Evolutionary conservation across 2,888 invertebrate genomes (phyloP).

Genomic region (Lamellibrachia satsuma): DNA sequence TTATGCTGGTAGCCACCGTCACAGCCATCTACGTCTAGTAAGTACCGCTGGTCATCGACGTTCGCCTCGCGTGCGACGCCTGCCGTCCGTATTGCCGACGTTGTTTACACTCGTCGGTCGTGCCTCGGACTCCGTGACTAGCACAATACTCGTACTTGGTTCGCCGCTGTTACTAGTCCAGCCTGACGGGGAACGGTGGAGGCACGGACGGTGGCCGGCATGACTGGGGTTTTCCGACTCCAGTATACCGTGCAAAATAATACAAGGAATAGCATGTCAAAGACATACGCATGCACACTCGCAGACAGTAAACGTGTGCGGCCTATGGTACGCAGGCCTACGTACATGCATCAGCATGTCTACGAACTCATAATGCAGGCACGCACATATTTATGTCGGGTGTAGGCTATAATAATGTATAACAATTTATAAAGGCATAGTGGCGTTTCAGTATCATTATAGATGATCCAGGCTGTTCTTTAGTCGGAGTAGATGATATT

Average conservation of each 20-base stretch:
- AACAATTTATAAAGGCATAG: background rate
- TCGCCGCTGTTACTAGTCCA: background rate
- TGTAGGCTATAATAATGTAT: too few species aligned
- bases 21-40: background rate
- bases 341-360: background rate
- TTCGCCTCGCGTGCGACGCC: background rate
- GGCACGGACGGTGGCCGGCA: background rate
- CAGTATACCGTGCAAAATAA: background rate
- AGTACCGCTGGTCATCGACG: background rate
- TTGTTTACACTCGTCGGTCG: background rate
- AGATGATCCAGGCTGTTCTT: background rate
- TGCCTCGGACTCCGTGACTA: background rate
- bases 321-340: background rate
- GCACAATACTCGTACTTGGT: background rate
- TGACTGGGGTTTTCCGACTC: background rate
- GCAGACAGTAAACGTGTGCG: background rate
- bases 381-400: background rate
- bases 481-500: background rate
- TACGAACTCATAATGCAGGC: background rate
- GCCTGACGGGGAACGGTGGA: background rate
- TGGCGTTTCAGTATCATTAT: background rate
- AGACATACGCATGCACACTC: background rate
- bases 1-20: slow-evolving; percentile 1
- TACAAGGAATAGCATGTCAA: background rate
- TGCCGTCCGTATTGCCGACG: background rate